Percentiles rank a stretch among this genome's conserved stretches.
phyloP scores from a whole-genome alignment of 1,140 invertebrate genomes.

The Halotydeus destructor region DNA sequence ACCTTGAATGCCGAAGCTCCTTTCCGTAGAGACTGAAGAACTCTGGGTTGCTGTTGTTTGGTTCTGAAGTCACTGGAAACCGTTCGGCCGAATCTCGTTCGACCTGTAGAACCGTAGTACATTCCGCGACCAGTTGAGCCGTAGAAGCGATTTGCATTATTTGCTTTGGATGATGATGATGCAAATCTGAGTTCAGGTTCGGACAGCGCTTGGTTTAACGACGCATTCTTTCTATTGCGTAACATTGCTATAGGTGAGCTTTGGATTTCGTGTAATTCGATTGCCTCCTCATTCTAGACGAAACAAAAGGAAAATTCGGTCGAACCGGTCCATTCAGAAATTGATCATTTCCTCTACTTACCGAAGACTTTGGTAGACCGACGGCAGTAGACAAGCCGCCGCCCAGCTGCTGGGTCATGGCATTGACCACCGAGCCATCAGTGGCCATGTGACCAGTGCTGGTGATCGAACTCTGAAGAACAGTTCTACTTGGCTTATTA shows the following conservation, averaged over 20 bases:
- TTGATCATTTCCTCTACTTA: too few species aligned
- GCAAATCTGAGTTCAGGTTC: constrained; percentile 15
- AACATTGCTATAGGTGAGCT: constrained; percentile 63
- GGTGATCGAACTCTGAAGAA: too few species aligned
- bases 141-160: background rate
- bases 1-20: constrained; percentile 18
- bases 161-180: constrained; percentile 20
- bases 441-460: too few species aligned
- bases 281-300: constrained; percentile 42
- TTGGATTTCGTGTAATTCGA: constrained; percentile 53
- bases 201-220: constrained; percentile 5
- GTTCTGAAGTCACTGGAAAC: background rate
- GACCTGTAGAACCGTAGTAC: background rate
- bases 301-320: too few species aligned
- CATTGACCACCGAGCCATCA: too few species aligned
- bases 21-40: constrained; percentile 45
- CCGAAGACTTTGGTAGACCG: too few species aligned
- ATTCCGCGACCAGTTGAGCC: background rate
- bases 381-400: too few species aligned
- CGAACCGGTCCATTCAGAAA: too few species aligned
- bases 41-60: constrained; percentile 27
- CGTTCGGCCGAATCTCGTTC: background rate
- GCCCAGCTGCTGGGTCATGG: too few species aligned
- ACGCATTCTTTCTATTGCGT: constrained; percentile 34
- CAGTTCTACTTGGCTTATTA: too few species aligned